phyloP scores from a whole-genome alignment of 2,797 vertebrate species.

The Parauchenoglanis ngamensis region DNA sequence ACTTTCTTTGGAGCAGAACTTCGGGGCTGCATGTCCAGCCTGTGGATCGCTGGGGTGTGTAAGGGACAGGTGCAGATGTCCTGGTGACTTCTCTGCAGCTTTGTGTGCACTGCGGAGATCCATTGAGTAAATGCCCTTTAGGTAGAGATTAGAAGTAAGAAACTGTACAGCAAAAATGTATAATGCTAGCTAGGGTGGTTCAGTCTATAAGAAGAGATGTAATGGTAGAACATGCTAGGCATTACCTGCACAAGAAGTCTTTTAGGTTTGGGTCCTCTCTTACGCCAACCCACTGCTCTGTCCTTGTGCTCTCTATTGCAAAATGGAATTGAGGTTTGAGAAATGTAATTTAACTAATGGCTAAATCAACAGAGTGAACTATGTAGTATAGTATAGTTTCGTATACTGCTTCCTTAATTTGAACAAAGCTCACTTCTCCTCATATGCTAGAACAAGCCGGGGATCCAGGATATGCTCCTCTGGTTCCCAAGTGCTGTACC shows the following conservation, averaged over 20 bases:
- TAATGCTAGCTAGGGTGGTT: conserved; percentile 4
- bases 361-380: background rate
- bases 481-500: conserved; percentile 98
- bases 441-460: conserved; percentile 90
- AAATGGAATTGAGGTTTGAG: background rate
- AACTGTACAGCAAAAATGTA: conserved; percentile 5
- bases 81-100: conserved; percentile 74
- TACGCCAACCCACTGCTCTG: conserved; percentile 84
- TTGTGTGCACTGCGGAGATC: conserved; percentile 94
- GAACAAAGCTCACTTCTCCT: conserved; percentile 88
- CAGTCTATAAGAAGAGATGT: background rate
- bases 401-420: conserved; percentile 16
- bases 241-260: conserved; percentile 88
- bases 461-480: conserved; percentile 97
- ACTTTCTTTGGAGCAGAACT: conserved; percentile 48
- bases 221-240: background rate
- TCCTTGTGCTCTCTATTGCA: conserved; percentile 87
- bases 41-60: conserved; percentile 74
- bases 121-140: conserved; percentile 89
- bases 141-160: conserved; percentile 16
- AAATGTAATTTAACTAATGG: background rate
- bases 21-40: conserved; percentile 52
- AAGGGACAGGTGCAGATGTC: conserved; percentile 86
- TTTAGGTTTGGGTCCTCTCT: conserved; percentile 89
- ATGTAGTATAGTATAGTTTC: background rate